Evolutionary conservation across 2,797 vertebrate genomes (phyloP).

Genomic region (Octomys mimax): DNA sequence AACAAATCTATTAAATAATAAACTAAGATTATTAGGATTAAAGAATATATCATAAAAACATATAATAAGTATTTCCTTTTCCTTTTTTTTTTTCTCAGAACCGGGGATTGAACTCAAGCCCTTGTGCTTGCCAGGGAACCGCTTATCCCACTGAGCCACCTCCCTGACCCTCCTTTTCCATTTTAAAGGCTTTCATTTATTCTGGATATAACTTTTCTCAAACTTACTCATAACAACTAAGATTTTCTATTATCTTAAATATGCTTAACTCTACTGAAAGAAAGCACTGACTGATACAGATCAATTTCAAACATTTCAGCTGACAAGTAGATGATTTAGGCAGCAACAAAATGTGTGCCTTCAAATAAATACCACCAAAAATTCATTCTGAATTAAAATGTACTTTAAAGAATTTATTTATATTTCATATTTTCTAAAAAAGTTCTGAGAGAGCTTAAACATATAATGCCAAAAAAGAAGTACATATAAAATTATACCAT

Average conservation of each 20-base stretch:
- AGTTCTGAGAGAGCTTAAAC: background rate
- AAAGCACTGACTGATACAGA: background rate
- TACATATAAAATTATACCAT: background rate
- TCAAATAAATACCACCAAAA: background rate
- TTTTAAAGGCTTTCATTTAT: conserved; percentile 26
- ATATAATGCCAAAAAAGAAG: conserved; percentile 21
- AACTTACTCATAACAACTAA: background rate
- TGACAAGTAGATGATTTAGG: background rate
- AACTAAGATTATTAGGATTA: background rate
- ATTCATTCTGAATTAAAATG: conserved; percentile 7
- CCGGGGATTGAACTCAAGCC: background rate
- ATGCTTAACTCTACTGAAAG: background rate
- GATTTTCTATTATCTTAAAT: conserved; percentile 38
- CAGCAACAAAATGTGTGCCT: background rate
- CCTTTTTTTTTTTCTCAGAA: too few relatives aligned
- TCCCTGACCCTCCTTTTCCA: background rate
- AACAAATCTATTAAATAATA: conserved; percentile 23
- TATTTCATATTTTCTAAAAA: background rate
- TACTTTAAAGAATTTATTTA: background rate
- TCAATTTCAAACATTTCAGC: conserved; percentile 12
- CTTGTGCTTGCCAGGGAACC: too few relatives aligned
- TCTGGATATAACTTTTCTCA: background rate
- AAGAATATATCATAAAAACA: conserved; percentile 25
- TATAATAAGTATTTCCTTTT: background rate
- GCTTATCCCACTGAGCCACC: too few relatives aligned